Base-by-base conservation (phyloP, 2,113 vertebrate genomes). In the Monarcha castaneiventris region DNA sequence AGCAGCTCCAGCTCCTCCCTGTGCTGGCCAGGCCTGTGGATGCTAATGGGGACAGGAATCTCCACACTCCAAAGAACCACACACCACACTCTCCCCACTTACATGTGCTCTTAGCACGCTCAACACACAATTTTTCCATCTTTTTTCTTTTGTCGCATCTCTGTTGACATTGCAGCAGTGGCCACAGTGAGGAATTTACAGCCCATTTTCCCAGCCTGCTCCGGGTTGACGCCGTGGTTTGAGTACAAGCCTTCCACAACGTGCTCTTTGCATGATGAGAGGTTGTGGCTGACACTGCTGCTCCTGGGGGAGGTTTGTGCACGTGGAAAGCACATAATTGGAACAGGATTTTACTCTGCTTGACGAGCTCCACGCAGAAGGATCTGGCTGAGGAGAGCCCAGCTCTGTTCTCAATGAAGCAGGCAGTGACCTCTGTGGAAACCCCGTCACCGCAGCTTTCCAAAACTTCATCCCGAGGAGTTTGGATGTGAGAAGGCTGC, bases 161-260 rank as follows among this genome's bases (percentile, higher is more conserved):
- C 30, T 72, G 41, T 52, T 87, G 81, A 75, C 39, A 30, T 3
- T 14, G 51, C 71, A 87, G 58, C 29, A 39, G 90, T 0, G 7
- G 48, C 64, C 0, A 0, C 41, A 63, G 22, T 3, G 71, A 49
- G 84, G 87, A 82, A 84, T 87, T 77, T 13, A 13, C 25, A 69
- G 37, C 58, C 33, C 14, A 0, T 72, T 75, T 71, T 41, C 66
- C 58, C 66, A 51, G 26, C 58, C 81, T 61, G 84, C 35, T 51
- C 37, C 0, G 0, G 30, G 55, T 75, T 75, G 64, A 61, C 21
- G 2, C 2, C 1, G 5, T 33, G 52, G 43, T 79, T 91, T 76
- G 39, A 23, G 6, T 18, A 43, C 58, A 37, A 90, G 55, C 29
- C 9, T 43, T 76, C 44, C 67, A 35, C 48, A 29, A 25, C 25